Base-by-base conservation (phyloP, 1,140 invertebrate genomes). In the Formica exsecta region DNA sequence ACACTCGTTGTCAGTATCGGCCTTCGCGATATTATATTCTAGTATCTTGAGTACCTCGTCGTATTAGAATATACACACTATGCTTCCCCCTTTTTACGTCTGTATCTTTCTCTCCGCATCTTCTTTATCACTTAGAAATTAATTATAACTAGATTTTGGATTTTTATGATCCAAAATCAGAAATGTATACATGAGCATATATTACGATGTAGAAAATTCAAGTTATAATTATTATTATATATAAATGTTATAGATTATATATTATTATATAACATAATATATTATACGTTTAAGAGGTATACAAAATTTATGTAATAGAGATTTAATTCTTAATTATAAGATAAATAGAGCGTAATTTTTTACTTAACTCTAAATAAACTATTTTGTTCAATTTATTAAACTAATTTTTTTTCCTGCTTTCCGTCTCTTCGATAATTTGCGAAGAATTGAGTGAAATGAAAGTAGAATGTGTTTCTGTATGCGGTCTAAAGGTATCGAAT, bases 1-100 rank as follows among this genome's bases (percentile, higher is more conserved):
- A 94, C 92, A 90, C 89, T 90, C 81, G 85, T 83, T 91, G 80
- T 90, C 89, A 91, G 85, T 87, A 83, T 76, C 88, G 86, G 85
- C 85, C 88, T 86, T 87, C 90, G 76, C 57, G 59, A 51, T 77
- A 84, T 74, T 87, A 89, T 85, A 68, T 87, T 87, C 68, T 29
- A 61, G 88, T 87, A 84, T 92, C 79, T 88, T 71, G 71, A 91
- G 89, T 88, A 83, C 25, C 22, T 61, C 32, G 51, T 71, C 48
- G 16, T 51, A 13, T 25, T 70, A n/a, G 44, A 70, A 80, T 68
- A 29, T 36, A 44, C 36, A 16, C 0, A 29, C 25, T 29, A 29
- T 1, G 36, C n/a, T 48, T 29, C 16, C n/a, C 5, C 3, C 8
- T 29, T 22, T 19, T 32, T 51, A 36, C 71, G 38, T 87, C 36